phyloP scores from a whole-genome alignment of 2,888 invertebrate species.

The Rutpela maculata region DNA sequence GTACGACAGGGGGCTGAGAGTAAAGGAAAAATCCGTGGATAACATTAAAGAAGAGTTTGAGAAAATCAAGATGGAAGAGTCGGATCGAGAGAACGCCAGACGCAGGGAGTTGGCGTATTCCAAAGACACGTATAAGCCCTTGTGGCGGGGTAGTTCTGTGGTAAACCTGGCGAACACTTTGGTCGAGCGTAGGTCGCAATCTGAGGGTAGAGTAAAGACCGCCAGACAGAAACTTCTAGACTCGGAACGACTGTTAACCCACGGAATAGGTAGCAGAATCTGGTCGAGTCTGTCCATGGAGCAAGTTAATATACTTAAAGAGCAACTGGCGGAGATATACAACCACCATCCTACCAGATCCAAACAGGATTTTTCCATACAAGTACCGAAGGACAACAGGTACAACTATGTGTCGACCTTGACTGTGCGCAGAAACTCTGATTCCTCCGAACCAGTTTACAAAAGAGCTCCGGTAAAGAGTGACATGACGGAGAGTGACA shows the following conservation, averaged over 20 bases:
- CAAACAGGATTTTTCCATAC: constrained; percentile 79
- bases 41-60: constrained; percentile 88
- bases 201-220: constrained; percentile 69
- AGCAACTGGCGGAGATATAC: constrained; percentile 88
- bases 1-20: constrained; percentile 84
- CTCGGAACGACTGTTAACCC: constrained; percentile 69
- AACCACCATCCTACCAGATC: constrained; percentile 75
- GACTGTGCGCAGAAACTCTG: constrained; percentile 74
- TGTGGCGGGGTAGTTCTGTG: constrained; percentile 90
- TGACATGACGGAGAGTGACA: constrained; percentile 81
- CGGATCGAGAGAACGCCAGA: constrained; percentile 74
- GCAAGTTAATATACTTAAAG: constrained; percentile 87
- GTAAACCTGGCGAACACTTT: constrained; percentile 86
- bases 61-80: constrained; percentile 77
- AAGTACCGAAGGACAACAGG: constrained; percentile 74
- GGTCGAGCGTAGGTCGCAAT: constrained; percentile 77
- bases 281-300: constrained; percentile 91
- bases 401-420: constrained; percentile 61
- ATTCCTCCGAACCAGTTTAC: constrained; percentile 58
- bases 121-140: constrained; percentile 85
- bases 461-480: constrained; percentile 70
- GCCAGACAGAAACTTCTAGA: constrained; percentile 59
- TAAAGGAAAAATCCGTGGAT: constrained; percentile 91
- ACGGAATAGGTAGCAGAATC: constrained; percentile 84
- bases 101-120: constrained; percentile 71